Conservation (phyloP, 2,797 vertebrate genomes). For the Enteromius thamalakanensis region DNA sequence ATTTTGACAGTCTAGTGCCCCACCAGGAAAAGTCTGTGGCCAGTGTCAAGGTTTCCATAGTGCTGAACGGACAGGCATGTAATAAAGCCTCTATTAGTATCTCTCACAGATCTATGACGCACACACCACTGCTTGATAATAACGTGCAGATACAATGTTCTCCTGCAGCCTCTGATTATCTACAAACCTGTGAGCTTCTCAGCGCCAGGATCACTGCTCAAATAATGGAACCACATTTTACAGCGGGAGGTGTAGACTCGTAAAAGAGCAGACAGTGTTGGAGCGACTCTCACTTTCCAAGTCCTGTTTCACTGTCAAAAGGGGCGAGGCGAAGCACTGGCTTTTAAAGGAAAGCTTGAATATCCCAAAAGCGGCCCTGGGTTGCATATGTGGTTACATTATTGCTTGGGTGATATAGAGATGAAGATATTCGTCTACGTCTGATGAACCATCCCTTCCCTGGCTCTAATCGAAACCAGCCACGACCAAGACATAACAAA, state of each 20-base stretch:
- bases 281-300: conserved; percentile 56
- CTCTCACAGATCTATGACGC: conserved; percentile 17
- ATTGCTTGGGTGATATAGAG: conserved; percentile 45
- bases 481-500: conserved; percentile 32
- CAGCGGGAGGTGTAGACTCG: conserved; percentile 70
- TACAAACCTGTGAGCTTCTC: conserved; percentile 49
- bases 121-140: conserved; percentile 57
- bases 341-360: conserved; percentile 42
- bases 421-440: conserved; percentile 46
- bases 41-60: conserved; percentile 61
- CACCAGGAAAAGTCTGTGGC: conserved; percentile 32
- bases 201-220: conserved; percentile 58
- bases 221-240: conserved; percentile 66
- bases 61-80: conserved; percentile 53
- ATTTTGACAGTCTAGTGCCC: not conserved
- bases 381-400: conserved; percentile 41
- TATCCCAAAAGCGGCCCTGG: conserved; percentile 27
- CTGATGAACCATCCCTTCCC: conserved; percentile 34
- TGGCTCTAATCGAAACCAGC: conserved; percentile 54
- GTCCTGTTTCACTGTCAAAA: conserved; percentile 52
- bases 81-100: conserved; percentile 50
- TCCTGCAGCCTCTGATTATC: conserved; percentile 72
- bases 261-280: conserved; percentile 66
- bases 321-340: conserved; percentile 30
- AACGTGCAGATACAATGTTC: conserved; percentile 61